Conservation (phyloP, 2,113 vertebrate genomes). For the Chamaea fasciata region DNA sequence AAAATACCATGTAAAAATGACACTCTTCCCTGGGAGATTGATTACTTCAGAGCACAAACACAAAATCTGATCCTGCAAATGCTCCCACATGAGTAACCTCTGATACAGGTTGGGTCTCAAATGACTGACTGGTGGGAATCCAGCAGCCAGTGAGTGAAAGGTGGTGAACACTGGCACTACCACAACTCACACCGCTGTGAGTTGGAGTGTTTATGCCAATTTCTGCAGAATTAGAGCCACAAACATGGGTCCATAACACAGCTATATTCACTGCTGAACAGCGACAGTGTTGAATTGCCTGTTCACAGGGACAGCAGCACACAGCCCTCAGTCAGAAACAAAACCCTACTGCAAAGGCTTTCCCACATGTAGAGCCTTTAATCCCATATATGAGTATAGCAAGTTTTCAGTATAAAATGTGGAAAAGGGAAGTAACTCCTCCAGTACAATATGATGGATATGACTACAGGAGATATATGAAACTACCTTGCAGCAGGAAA, state of each 20-base stretch:
- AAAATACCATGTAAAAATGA: constrained; percentile 36
- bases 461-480: neutral
- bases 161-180: neutral
- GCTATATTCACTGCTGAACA: neutral
- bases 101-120: neutral
- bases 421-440: neutral
- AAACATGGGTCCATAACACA: neutral
- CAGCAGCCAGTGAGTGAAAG: neutral
- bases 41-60: neutral
- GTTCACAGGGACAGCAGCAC: neutral
- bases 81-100: neutral
- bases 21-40: constrained; percentile 1
- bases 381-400: accelerated
- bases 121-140: neutral
- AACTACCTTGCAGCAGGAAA: neutral
- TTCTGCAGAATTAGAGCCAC: neutral
- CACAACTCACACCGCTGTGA: neutral
- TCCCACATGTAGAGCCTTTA: neutral
- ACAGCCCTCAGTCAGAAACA: neutral
- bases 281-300: neutral
- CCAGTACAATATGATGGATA: neutral
- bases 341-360: neutral
- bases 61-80: neutral
- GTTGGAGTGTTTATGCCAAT: neutral
- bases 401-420: neutral